Percentiles rank a stretch among this genome's conserved stretches.
These are phyloP conservation scores for Bombus soroeensis DNA, from an alignment of 1,140 invertebrate genomes.

Conservation along the genomic window DNA sequence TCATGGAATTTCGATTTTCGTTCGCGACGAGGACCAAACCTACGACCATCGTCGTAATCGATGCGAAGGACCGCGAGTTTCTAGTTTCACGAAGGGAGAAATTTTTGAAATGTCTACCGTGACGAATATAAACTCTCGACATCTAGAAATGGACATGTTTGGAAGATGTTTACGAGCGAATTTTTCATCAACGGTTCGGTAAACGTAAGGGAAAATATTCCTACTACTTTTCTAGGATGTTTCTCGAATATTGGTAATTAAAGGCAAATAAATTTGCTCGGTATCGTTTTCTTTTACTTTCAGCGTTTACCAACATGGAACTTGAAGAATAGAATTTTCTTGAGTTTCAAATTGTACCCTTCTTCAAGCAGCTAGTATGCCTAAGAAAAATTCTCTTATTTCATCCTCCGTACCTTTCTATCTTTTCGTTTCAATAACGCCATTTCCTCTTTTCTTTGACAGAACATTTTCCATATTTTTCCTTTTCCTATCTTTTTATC, in stretches of 20 bases:
- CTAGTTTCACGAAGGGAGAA: not conserved
- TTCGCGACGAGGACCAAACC: not conserved
- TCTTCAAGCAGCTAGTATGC: no score
- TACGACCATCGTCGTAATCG: not conserved
- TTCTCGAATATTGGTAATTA: not conserved
- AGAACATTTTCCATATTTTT: no score
- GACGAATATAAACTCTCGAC: not conserved
- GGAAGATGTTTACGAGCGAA: not conserved
- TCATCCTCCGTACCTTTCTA: not conserved
- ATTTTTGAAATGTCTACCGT: slow-evolving; percentile 2
- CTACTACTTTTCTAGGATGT: not conserved
- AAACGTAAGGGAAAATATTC: not conserved
- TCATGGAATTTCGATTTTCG: slow-evolving; percentile 1
- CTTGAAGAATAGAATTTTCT: not conserved
- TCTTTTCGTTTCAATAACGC: not conserved
- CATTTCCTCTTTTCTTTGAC: not conserved
- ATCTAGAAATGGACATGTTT: not conserved
- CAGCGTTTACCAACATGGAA: not conserved
- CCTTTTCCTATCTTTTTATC: not conserved
- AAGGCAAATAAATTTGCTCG: no score
- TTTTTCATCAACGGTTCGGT: not conserved
- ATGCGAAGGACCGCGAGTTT: not conserved
- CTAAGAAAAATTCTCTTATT: not conserved
- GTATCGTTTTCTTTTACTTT: no score
- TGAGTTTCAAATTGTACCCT: not conserved